Base-by-base conservation (phyloP, 2,113 vertebrate genomes). In the Stigmatopora argus region DNA sequence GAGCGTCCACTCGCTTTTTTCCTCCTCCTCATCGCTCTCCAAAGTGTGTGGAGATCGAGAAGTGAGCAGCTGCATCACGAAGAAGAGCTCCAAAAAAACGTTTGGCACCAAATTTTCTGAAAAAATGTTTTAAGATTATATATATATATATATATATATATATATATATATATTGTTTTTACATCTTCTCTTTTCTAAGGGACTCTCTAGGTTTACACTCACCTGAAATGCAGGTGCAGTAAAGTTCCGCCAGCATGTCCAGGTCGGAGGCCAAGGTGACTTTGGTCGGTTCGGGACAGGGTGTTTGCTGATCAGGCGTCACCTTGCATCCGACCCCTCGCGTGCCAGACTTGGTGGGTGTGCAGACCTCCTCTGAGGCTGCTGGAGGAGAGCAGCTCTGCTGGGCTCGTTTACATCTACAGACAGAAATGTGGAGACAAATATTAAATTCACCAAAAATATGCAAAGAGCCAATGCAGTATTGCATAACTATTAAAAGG, bases 61-160 rank as follows among this genome's bases (percentile, higher is more conserved):
- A 3, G 95, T 98, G 59, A 99, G 89, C 65, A 99, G 83, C 78
- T 98, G 97, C 81, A 98, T 90, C 75, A 96, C 89, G 79, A 99
- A 98, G 89, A 96, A 99, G 38, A 99, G 90, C 90, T 99, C 97
- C 91, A 97, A 75, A 75, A 98, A 96, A 79, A 99, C 92, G 81
- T 94, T 98, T 67, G 97, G 95, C 71, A 98, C 96, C 6, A 98
- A 31, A 31, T 31, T 31, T 31, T 31, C 26, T 31, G 26, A 31
- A 31, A 31, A 31, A 31, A 31, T 31, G 26, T 31, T 31, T 31
- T 3, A 31, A 31, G 26, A 31, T 31, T 31, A 31, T 31, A 31
- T 31, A 31, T 2, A 57, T 66, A 8, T 61, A n/a, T 49, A 31
- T 7, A 79, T 67, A 78, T 0, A 17, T 7, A 12, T 59, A 35